phyloP scores from a whole-genome alignment of 2,888 invertebrate species.

The Ptychoptera contaminata region DNA sequence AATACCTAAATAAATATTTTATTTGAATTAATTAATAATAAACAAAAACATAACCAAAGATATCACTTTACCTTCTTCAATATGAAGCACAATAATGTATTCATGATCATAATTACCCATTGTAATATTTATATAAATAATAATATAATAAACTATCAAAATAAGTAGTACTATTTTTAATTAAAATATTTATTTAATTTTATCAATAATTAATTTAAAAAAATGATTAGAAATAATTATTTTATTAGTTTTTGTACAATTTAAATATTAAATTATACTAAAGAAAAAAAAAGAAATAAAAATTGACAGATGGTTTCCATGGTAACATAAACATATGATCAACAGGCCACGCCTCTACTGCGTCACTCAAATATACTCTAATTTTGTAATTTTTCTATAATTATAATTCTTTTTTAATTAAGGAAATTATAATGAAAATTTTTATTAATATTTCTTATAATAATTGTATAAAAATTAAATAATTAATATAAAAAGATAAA shows the following conservation, averaged over 20 bases:
- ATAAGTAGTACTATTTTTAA: not conserved
- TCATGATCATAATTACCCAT: conserved; percentile 12
- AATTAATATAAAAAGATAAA: too few species aligned
- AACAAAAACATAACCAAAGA: not conserved
- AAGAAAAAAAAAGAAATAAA: not conserved
- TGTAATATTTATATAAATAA: conserved; percentile 2
- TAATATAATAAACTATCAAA: conserved; percentile 2
- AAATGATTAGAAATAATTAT: not conserved
- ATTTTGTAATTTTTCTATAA: too few species aligned
- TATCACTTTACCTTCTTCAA: conserved; percentile 20
- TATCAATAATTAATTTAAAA: not conserved
- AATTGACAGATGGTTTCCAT: conserved; percentile 2
- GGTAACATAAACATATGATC: conserved; percentile 2
- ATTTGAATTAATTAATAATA: not conserved
- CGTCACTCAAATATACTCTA: not conserved
- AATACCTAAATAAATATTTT: conserved; percentile 30
- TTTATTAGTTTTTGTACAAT: not conserved
- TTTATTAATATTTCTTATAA: too few species aligned
- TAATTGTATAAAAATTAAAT: too few species aligned
- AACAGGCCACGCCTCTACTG: not conserved
- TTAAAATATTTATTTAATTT: not conserved
- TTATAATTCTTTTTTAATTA: too few species aligned
- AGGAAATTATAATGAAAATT: too few species aligned
- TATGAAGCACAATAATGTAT: conserved; percentile 23
- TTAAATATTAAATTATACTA: not conserved